Percentiles rank a stretch among this genome's conserved stretches.
Evolutionary conservation across 2,113 vertebrate species (phyloP).

Genomic region (Oryzias melastigma): DNA sequence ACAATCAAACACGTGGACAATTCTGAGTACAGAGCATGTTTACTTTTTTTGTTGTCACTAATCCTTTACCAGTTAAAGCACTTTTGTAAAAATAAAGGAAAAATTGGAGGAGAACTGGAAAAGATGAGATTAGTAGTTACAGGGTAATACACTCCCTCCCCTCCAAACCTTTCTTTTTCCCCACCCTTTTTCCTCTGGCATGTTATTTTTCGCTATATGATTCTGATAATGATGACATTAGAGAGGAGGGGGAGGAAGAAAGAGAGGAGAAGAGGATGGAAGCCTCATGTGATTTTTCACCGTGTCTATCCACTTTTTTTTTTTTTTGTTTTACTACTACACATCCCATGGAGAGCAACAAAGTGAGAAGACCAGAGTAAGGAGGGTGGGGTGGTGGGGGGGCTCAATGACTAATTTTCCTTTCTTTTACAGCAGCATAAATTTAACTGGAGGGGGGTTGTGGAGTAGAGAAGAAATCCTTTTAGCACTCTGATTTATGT

Average conservation of each 20-base stretch:
- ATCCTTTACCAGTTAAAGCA: constrained; percentile 44
- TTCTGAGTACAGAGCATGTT: constrained; percentile 6
- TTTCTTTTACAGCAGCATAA: constrained; percentile 82
- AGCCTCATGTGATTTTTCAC: constrained; percentile 59
- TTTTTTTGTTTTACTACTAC: constrained; percentile 56
- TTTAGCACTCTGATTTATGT: constrained; percentile 84
- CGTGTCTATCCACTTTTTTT: constrained; percentile 44
- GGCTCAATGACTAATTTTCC: constrained; percentile 78
- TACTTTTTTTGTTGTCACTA: constrained; percentile 45
- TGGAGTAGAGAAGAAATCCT: constrained; percentile 80
- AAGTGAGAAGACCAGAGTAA: constrained; percentile 47
- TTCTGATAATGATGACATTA: constrained; percentile 77
- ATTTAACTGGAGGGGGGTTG: constrained; percentile 76
- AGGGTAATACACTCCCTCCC: constrained; percentile 45
- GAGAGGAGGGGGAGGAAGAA: constrained; percentile 50
- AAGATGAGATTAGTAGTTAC: constrained; percentile 52
- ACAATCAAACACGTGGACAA: constrained; percentile 4
- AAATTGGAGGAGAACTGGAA: constrained; percentile 35
- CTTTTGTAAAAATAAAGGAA: constrained; percentile 12
- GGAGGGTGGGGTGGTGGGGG: constrained; percentile 19
- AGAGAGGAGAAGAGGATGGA: constrained; percentile 54
- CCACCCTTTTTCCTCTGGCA: constrained; percentile 27
- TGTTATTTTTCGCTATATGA: constrained; percentile 77
- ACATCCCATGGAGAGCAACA: constrained; percentile 49
- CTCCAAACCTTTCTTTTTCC: constrained; percentile 46